Evolutionary conservation across 2,113 vertebrate genomes (phyloP).

Genomic region (Pontoporia blainvillei): DNA sequence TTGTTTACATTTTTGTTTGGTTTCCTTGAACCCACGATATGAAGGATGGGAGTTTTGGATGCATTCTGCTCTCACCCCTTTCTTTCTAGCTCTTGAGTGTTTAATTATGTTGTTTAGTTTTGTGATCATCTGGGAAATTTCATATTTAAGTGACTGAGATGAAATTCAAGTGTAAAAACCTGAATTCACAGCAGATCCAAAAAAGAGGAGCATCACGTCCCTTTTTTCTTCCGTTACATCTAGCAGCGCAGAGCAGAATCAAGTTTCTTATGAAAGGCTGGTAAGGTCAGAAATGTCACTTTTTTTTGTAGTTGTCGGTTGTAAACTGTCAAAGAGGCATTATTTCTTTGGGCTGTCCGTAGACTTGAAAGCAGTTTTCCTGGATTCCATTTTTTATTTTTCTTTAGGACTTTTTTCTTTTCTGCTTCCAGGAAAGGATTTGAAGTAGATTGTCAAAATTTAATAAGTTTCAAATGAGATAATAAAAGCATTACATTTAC

Average conservation of each 20-base stretch:
- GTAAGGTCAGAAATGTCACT: neutral
- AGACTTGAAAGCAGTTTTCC: neutral
- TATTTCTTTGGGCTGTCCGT: neutral
- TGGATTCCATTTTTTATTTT: neutral
- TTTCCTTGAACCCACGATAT: neutral
- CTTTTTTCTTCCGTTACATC: neutral
- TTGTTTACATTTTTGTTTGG: neutral
- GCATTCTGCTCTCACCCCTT: neutral
- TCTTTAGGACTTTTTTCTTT: neutral
- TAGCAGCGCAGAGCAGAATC: neutral
- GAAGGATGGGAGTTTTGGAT: neutral
- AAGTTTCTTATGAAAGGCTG: neutral
- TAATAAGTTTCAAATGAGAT: neutral
- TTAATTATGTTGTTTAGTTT: neutral
- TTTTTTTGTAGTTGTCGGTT: neutral
- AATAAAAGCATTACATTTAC: neutral
- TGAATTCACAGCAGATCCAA: neutral
- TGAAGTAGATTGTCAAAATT: constrained; percentile 19
- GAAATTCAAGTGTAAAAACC: neutral
- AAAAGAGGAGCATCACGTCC: neutral
- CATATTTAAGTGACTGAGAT: neutral
- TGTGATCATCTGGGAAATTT: neutral
- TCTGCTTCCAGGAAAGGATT: neutral
- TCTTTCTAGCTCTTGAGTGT: neutral
- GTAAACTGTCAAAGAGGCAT: neutral